A percentile compares a stretch with the other conserved stretches of the same genome.
phyloP scores from a whole-genome alignment of 2,797 vertebrate genomes.

The Chloroceryle inda region DNA sequence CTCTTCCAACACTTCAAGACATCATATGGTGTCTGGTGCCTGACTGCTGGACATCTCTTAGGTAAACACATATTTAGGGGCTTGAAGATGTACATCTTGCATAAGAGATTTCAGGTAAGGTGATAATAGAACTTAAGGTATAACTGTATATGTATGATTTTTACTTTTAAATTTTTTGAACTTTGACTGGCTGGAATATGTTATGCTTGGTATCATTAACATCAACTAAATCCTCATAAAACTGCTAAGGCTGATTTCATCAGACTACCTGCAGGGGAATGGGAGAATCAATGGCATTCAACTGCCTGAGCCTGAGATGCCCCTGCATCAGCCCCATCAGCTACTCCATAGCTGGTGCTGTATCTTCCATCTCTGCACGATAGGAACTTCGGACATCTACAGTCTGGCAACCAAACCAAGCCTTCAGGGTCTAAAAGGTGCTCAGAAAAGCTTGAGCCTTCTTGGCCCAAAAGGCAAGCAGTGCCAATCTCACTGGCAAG shows the following conservation, averaged over 20 bases:
- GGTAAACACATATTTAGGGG: background rate
- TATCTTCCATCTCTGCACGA: background rate
- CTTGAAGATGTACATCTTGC: background rate
- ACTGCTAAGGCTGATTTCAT: background rate
- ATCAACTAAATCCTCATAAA: background rate
- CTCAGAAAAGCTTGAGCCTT: background rate
- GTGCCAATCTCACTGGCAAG: background rate
- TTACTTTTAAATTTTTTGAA: background rate
- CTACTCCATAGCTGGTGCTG: background rate
- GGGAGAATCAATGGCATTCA: accelerated
- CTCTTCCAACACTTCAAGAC: background rate
- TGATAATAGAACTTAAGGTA: background rate
- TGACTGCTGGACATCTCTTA: background rate
- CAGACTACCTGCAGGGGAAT: background rate
- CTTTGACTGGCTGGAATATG: background rate
- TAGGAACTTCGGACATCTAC: background rate
- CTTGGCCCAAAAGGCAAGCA: background rate
- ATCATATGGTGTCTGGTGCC: background rate
- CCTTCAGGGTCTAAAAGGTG: background rate
- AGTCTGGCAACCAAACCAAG: background rate
- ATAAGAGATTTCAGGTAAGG: background rate
- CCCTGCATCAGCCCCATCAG: background rate
- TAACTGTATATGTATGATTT: background rate
- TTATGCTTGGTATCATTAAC: background rate
- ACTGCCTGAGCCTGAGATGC: background rate